Evolutionary conservation across 2,888 invertebrate genomes (phyloP), one percentile per base, ranked within the genome.

Genomic region (Tillus elongatus): DNA sequence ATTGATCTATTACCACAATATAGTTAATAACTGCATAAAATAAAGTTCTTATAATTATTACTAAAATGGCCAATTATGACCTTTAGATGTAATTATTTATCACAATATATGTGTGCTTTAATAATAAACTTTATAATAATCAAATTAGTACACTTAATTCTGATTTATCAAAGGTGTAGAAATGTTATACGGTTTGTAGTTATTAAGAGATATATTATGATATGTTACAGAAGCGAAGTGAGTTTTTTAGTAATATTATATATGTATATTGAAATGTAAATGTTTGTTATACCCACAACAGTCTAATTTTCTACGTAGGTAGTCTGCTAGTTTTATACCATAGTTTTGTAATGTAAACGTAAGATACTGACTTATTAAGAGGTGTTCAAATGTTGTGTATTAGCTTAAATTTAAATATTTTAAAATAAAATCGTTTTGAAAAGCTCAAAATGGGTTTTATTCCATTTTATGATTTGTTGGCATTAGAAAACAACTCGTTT

Each of bases 251-350:
- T 44, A 40, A 42, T 41, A 46, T 41, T 41, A 44, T 33, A 42
- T 36, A 49, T 8, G n/a, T 19, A 19, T 19, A 19, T n/a, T 19
- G n/a, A 48, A 47, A 49, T 54, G 52, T 53, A 53, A 54, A 52
- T 52, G 52, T 57, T 56, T 60, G 58, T 61, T 61, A 60, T 47
- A 59, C 61, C 61, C 62, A 60, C 57, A 51, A 55, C 56, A 59
- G 57, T 60, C 57, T 61, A 61, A 60, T 70, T 70, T 70, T 69
- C 66, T 69, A 70, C 66, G 68, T 71, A 71, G 70, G 64, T 55
- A n/a, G n/a, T n/a, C n/a, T 62, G 67, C 67, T 71, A 71, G 71
- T 71, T 72, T 71, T 71, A 64, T 71, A 72, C 70, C 66, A 60
- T 60, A 70, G 70, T 71, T 71, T 72, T 71, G 62, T 71, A 71